Conservation (phyloP, 2,797 vertebrate genomes). For the Pteropus rufus region DNA sequence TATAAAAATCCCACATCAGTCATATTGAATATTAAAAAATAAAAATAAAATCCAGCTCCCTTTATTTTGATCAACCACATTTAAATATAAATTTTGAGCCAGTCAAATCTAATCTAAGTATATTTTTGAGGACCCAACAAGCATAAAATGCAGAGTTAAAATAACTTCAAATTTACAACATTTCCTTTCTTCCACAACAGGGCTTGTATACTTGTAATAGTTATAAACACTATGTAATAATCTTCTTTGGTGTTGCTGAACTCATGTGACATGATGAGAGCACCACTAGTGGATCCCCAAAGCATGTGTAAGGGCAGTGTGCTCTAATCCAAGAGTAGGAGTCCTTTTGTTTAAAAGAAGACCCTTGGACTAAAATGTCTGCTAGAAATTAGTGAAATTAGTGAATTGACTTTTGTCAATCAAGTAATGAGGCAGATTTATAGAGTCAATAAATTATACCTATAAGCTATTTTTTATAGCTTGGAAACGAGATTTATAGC, state of each 20-base stretch:
- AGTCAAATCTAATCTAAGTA: background rate
- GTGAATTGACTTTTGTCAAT: background rate
- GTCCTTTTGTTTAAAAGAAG: background rate
- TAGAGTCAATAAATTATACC: background rate
- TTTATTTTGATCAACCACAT: background rate
- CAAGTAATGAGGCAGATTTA: conserved; percentile 14
- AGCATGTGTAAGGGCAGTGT: fast-evolving
- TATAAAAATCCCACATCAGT: background rate
- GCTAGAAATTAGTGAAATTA: conserved; percentile 41
- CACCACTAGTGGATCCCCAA: background rate
- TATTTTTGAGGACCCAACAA: background rate
- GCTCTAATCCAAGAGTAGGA: background rate
- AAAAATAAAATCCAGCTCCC: background rate
- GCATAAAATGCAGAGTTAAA: background rate
- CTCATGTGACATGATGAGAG: background rate
- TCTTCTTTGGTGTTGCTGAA: background rate
- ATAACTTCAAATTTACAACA: background rate
- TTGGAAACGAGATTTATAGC: conserved; percentile 5
- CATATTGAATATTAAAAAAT: background rate
- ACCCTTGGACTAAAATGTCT: background rate
- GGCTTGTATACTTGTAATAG: background rate
- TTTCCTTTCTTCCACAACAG: background rate
- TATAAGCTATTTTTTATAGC: conserved; percentile 18
- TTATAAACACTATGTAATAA: background rate
- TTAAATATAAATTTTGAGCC: background rate